Base-by-base conservation (phyloP, 1,140 invertebrate species). In the Telenomus remus region DNA sequence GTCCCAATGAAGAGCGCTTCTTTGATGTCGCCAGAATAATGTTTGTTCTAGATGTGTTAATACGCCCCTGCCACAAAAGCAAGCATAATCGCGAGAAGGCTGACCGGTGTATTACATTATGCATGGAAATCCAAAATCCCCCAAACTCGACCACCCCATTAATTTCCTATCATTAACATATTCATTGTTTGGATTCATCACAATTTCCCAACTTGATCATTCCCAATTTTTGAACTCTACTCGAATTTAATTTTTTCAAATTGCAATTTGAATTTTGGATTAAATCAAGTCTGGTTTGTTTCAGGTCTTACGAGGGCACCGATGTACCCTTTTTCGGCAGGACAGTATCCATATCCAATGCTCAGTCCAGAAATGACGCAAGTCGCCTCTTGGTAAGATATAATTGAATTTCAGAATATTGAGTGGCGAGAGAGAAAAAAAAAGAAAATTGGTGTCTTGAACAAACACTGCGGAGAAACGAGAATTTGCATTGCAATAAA, bases 341-440 rank as follows among this genome's bases (percentile, higher is more conserved):
- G 92, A 80, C 96, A 96, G 86, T 98, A 98, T 88, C 94, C 96
- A 47, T 97, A 97, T 89, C 95, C 96, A 80, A 95, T 97, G 91
- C 93, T 97, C 81, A 94, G 95, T 87, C 95, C 96, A 72, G 97
- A 98, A 88, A 96, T 97, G 91, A 94, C 96, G 84, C 96, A 97
- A 91, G 95, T 97, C 80, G 94, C 94, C 53, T 94, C 95, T 83
- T 98, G 96, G 96, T 97, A 91, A 94, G 94, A 92, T 60, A 66
- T 72, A 66, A 69, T 59, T 65, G 63, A 44, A 72, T 37, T 37
- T 37, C 13, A 27, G 1, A 11, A 19, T 19, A 10, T 12, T n/a
- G 16, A n/a, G n/a, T n/a, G n/a, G n/a, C n/a, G n/a, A n/a, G n/a
- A n/a, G n/a, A n/a, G 16, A 49, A 44, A 44, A 13, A 8, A 48